Conservation (phyloP, 2,113 vertebrate species). For the Lasiurus cinereus region DNA sequence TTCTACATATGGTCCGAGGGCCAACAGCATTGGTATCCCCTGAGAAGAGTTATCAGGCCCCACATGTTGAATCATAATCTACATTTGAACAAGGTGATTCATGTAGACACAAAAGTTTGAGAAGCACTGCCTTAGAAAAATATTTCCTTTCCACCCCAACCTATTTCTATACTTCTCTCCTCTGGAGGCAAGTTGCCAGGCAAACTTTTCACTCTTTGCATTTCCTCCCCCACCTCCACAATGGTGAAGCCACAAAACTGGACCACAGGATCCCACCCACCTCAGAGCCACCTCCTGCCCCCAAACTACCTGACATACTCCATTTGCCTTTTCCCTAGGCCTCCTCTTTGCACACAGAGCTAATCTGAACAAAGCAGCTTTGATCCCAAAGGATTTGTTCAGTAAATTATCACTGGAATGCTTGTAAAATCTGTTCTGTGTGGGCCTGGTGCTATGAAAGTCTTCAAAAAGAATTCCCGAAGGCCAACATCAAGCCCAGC, state of each 20-base stretch:
- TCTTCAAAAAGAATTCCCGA: not conserved
- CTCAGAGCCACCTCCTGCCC: not conserved
- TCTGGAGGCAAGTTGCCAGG: not conserved
- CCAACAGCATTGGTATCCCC: not conserved
- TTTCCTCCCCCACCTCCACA: not conserved
- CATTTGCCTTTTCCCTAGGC: not conserved
- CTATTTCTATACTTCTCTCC: not conserved
- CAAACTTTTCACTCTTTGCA: not conserved
- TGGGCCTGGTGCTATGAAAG: not conserved
- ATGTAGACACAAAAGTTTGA: not conserved
- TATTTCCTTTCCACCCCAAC: not conserved
- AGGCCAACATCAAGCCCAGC: not conserved
- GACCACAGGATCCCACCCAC: not conserved
- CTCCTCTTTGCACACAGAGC: not conserved
- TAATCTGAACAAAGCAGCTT: not conserved
- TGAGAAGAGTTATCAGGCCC: not conserved
- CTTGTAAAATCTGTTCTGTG: not conserved
- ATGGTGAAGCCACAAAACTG: not conserved
- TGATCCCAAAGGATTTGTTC: not conserved
- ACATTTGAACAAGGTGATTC: not conserved
- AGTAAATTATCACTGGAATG: not conserved
- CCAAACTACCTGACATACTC: not conserved
- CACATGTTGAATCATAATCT: not conserved
- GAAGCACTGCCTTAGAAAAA: not conserved
- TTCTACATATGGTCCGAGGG: not conserved